Evolutionary conservation across 2,888 invertebrate genomes (phyloP).

Genomic region (Encarsia formosa): DNA sequence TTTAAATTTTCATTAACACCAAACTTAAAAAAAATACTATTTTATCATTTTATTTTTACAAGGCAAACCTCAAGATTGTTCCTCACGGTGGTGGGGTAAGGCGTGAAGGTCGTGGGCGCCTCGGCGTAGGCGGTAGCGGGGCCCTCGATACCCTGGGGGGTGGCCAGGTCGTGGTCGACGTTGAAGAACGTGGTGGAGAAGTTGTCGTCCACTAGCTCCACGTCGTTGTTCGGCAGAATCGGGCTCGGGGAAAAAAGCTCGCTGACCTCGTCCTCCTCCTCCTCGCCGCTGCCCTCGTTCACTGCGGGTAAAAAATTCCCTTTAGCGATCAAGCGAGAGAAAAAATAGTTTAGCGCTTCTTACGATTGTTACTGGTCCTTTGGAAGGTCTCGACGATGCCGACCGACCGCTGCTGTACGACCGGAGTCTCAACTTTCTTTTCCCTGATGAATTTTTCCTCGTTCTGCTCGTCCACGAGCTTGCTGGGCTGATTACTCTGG

Average conservation of each 20-base stretch:
- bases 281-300: conserved; percentile 16
- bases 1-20: too few relatives aligned
- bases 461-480: too few relatives aligned
- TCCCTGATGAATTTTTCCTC: conserved; percentile 8
- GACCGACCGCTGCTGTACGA: conserved; percentile 1
- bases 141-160: conserved; percentile 45
- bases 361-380: not conserved
- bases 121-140: conserved; percentile 43
- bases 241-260: conserved; percentile 12
- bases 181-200: conserved; percentile 37
- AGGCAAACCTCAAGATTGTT: too few relatives aligned
- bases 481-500: too few relatives aligned
- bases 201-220: conserved; percentile 26
- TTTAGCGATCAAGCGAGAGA: too few relatives aligned
- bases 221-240: conserved; percentile 19
- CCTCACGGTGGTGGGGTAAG: too few relatives aligned
- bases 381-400: not conserved
- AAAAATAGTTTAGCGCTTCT: too few relatives aligned
- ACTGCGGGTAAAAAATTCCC: not conserved
- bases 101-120: conserved; percentile 28
- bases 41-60: too few relatives aligned
- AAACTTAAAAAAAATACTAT: too few relatives aligned
- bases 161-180: conserved; percentile 43
- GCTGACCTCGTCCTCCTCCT: conserved; percentile 3
- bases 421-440: conserved; percentile 11